Evolutionary conservation across 2,888 invertebrate genomes (phyloP).

Genomic region (Apoda limacodes): DNA sequence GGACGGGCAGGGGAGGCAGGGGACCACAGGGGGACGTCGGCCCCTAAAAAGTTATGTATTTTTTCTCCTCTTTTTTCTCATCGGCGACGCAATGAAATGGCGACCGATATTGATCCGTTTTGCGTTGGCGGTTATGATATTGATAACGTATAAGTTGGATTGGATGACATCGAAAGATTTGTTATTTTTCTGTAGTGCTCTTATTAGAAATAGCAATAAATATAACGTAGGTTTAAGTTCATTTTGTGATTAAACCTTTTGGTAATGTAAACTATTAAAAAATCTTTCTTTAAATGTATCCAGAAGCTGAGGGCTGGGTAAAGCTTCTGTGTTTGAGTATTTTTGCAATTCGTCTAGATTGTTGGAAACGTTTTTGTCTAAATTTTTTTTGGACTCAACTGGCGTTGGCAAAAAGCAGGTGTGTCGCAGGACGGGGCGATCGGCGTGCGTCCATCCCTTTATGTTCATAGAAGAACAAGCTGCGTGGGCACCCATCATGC

Average conservation of each 20-base stretch:
- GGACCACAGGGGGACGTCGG: conserved; percentile 38
- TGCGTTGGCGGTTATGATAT: conserved; percentile 29
- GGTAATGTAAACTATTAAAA: too few species aligned
- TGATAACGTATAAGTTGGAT: too few species aligned
- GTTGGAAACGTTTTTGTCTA: too few species aligned
- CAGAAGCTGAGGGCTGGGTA: too few species aligned
- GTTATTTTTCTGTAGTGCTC: too few species aligned
- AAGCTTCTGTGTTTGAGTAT: not conserved
- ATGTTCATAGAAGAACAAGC: conserved; percentile 36
- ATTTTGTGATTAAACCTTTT: too few species aligned
- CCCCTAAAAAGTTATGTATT: conserved; percentile 70
- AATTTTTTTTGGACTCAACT: conserved; percentile 19
- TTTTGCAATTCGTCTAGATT: not conserved
- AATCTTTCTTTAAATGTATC: too few species aligned
- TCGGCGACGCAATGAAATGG: conserved; percentile 65
- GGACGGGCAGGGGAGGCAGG: conserved; percentile 24
- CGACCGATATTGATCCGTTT: conserved; percentile 58
- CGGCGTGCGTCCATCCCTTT: conserved; percentile 53
- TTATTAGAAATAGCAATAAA: too few species aligned
- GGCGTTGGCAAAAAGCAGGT: conserved; percentile 23
- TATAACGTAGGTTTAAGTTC: too few species aligned
- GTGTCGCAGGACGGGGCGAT: conserved; percentile 26
- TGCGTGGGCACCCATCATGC: conserved; percentile 41
- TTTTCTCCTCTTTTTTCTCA: conserved; percentile 66
- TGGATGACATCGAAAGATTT: too few species aligned